Evolutionary conservation across 2,113 vertebrate genomes (phyloP).

Genomic region (Boleophthalmus pectinirostris): DNA sequence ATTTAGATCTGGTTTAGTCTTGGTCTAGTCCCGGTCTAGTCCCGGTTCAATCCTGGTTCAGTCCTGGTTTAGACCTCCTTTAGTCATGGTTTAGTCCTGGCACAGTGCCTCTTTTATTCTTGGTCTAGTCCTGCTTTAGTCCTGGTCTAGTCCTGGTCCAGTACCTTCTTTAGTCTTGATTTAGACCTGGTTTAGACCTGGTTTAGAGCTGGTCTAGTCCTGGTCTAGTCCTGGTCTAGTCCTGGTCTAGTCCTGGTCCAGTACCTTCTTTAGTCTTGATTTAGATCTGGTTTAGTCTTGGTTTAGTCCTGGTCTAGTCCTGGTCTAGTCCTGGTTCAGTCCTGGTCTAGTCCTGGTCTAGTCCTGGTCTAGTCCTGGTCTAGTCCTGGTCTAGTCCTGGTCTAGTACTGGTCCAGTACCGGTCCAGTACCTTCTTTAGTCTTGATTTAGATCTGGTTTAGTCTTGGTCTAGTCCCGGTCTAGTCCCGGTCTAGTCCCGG

Average conservation of each 20-base stretch:
- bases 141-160: not conserved
- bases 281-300: too few relatives aligned
- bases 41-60: not conserved
- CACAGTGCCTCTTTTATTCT: not conserved
- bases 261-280: too few relatives aligned
- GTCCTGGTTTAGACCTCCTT: slow-evolving; percentile 78
- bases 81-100: not conserved
- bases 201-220: not conserved
- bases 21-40: not conserved
- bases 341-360: not conserved
- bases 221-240: not conserved
- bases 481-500: not conserved
- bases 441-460: not conserved
- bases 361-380: not conserved
- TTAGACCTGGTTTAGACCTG: not conserved
- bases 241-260: not conserved
- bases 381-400: not conserved
- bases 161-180: slow-evolving; percentile 75
- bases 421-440: slow-evolving; percentile 81
- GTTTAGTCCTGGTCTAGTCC: not conserved
- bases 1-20: too few relatives aligned
- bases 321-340: not conserved
- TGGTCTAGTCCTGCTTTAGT: not conserved
- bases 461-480: not conserved
- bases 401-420: not conserved